These are phyloP conservation scores for Pharmacophagus antenor DNA, from an alignment of 2,888 invertebrate species.

Conservation along the genomic window DNA sequence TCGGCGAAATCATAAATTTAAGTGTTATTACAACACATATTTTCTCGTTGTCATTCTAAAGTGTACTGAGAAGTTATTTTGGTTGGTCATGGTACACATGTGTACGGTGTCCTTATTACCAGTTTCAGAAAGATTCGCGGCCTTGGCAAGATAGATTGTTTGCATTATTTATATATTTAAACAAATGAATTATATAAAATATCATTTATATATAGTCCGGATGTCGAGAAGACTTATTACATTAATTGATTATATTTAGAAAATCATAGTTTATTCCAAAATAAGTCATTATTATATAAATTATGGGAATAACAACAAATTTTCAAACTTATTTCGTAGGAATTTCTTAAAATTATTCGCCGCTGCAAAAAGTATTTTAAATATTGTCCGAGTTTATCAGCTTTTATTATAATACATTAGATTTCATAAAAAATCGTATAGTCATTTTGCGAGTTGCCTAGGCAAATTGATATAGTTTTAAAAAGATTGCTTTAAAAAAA, in stretches of 20 bases:
- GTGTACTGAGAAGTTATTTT: slow-evolving; percentile 15
- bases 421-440: too few relatives aligned
- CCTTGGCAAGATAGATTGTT: not conserved
- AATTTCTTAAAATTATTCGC: too few relatives aligned
- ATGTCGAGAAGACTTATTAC: not conserved
- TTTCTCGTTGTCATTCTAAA: slow-evolving; percentile 22
- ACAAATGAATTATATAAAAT: too few relatives aligned
- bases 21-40: slow-evolving; percentile 12
- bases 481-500: not conserved
- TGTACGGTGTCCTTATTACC: not conserved
- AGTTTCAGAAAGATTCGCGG: not conserved
- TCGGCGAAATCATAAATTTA: slow-evolving; percentile 33
- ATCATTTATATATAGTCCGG: too few relatives aligned
- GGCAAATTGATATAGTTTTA: too few relatives aligned
- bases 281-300: too few relatives aligned
- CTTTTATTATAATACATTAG: too few relatives aligned
- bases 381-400: too few relatives aligned
- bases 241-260: not conserved
- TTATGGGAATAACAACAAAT: too few relatives aligned
- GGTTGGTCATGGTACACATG: slow-evolving; percentile 5
- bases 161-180: not conserved
- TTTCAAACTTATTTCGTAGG: too few relatives aligned
- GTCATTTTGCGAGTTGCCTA: too few relatives aligned
- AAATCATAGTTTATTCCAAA: not conserved
- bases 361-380: too few relatives aligned